Percentiles rank a stretch among this genome's conserved stretches.
Conservation (phyloP, 53 echinoderm and acorn worm species). For the Pentamera pediparva region DNA sequence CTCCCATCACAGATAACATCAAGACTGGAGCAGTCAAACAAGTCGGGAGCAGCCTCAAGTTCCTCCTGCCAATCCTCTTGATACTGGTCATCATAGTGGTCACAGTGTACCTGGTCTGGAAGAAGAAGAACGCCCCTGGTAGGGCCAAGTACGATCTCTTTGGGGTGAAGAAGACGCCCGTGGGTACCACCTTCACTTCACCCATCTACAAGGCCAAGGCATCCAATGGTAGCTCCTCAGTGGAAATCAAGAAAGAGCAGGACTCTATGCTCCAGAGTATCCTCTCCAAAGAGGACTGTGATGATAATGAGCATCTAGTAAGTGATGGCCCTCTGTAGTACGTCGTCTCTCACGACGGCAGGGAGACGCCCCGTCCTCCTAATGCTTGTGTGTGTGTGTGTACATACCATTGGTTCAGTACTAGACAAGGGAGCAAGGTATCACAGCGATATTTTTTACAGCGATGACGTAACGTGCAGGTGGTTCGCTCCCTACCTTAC, state of each 20-base stretch:
- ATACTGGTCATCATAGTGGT: conserved; percentile 35
- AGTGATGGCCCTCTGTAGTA: conserved; percentile 22
- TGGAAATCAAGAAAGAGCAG: conserved; percentile 47
- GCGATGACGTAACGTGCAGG: too few relatives aligned
- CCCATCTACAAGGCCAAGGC: conserved; percentile 3
- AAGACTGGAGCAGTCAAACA: not conserved
- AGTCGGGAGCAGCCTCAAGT: not conserved
- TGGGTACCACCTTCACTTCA: conserved; percentile 4
- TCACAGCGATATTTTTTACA: too few relatives aligned
- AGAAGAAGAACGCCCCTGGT: conserved; percentile 9
- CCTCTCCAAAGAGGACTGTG: not conserved
- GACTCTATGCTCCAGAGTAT: conserved; percentile 20
- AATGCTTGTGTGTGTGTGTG: too few relatives aligned
- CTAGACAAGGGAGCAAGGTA: too few relatives aligned
- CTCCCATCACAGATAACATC: too few relatives aligned
- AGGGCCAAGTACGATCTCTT: conserved; percentile 9
- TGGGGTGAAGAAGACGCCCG: not conserved
- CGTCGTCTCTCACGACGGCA: too few relatives aligned
- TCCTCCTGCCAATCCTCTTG: conserved; percentile 51
- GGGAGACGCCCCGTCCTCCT: too few relatives aligned
- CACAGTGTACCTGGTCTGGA: conserved; percentile 32
- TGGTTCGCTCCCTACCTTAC: too few relatives aligned
- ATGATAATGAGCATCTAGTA: not conserved
- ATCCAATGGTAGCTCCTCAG: conserved; percentile 20
- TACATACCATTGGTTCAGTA: too few relatives aligned